Percentiles rank a stretch among this genome's conserved stretches.
Conservation (phyloP, 2,888 invertebrate genomes). For the Theretra japonica region DNA sequence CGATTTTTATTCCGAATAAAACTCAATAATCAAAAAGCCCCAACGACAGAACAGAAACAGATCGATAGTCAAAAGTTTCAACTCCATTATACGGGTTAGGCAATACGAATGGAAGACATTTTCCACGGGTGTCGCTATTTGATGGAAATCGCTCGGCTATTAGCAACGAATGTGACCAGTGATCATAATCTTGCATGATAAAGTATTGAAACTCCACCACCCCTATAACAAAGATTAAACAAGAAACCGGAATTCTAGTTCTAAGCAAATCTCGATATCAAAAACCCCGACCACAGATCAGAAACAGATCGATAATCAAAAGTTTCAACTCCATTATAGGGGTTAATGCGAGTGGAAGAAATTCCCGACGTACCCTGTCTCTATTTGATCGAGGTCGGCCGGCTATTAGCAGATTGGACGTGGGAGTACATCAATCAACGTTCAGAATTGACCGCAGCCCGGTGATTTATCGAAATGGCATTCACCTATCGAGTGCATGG, state of each 20-base stretch:
- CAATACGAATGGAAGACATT: constrained; percentile 52
- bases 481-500: constrained; percentile 24
- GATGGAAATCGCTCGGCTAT: too few relatives aligned
- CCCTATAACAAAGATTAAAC: constrained; percentile 29
- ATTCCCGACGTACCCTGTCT: constrained; percentile 51
- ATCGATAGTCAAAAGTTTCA: constrained; percentile 46
- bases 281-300: constrained; percentile 25
- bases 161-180: too few relatives aligned
- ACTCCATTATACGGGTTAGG: constrained; percentile 54
- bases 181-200: too few relatives aligned
- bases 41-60: constrained; percentile 28
- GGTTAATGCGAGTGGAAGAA: constrained; percentile 57
- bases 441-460: constrained; percentile 45
- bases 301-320: constrained; percentile 37
- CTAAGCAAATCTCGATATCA: not conserved
- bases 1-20: not conserved
- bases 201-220: not conserved
- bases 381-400: constrained; percentile 57
- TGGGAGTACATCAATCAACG: constrained; percentile 53
- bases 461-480: constrained; percentile 46
- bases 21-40: not conserved
- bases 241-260: constrained; percentile 42
- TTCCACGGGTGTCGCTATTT: too few relatives aligned
- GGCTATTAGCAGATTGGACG: constrained; percentile 62
- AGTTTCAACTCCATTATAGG: constrained; percentile 54